These are phyloP conservation scores for Hydropsyche tenuis DNA, from an alignment of 1,140 invertebrate species.

Conservation along the genomic window DNA sequence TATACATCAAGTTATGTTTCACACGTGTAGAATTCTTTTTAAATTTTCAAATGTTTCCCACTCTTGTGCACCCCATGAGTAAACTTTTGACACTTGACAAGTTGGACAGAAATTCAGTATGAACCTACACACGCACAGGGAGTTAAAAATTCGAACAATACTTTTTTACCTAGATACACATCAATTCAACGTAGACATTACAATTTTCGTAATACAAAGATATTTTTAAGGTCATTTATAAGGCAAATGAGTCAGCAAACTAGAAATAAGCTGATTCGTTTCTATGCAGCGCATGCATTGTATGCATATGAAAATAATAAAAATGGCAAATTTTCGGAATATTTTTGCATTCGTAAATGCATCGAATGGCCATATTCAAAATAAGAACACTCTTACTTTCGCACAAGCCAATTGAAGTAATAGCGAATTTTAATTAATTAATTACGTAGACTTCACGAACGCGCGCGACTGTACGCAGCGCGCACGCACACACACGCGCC, in stretches of 20 bases:
- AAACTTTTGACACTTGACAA: constrained; percentile 54
- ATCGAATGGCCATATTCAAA: background rate
- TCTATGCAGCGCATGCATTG: no score
- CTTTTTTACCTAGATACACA: no score
- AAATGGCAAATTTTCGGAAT: background rate
- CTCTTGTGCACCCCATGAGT: constrained; percentile 46
- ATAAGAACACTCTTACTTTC: no score
- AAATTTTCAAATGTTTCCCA: constrained; percentile 10
- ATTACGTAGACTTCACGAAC: no score
- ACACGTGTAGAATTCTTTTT: no score
- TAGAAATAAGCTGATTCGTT: no score
- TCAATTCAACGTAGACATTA: no score
- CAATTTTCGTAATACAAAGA: no score
- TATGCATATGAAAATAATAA: background rate
- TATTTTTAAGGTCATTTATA: no score
- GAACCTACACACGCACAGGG: constrained; percentile 46
- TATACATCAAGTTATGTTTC: background rate
- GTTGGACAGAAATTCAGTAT: constrained; percentile 55
- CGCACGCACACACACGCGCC: background rate
- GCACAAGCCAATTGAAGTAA: background rate
- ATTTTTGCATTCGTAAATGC: background rate
- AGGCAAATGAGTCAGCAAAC: no score
- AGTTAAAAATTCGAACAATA: no score
- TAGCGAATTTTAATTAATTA: no score
- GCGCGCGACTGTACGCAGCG: background rate